These are phyloP conservation scores for Magallana gigas DNA, from an alignment of 1,140 invertebrate genomes.

Conservation along the genomic window DNA sequence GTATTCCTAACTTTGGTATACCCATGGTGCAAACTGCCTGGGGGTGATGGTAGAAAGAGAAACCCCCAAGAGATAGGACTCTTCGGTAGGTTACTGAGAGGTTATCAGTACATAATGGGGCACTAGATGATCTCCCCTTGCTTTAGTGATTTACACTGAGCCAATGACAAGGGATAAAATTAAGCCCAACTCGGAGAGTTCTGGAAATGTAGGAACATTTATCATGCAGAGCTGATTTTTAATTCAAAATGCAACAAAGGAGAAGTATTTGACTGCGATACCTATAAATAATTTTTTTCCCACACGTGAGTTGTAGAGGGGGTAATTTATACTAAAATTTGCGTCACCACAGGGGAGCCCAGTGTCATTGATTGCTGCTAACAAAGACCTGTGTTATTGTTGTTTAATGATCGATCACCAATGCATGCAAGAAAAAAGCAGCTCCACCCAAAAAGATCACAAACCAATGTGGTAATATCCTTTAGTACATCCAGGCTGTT, in stretches of 20 bases:
- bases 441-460: conserved; percentile 33
- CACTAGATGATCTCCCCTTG: neutral
- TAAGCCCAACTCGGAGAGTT: too few species aligned
- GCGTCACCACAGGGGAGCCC: neutral
- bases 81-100: neutral
- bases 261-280: neutral
- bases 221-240: neutral
- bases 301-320: neutral
- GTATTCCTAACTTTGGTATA: neutral
- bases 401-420: conserved; percentile 20
- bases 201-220: neutral
- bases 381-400: conserved; percentile 24
- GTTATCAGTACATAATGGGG: neutral
- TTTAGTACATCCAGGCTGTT: neutral
- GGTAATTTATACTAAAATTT: conserved; percentile 25
- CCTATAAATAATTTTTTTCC: neutral
- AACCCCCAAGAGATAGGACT: neutral
- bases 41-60: neutral
- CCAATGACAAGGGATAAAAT: neutral
- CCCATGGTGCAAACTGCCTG: neutral
- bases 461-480: neutral
- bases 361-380: neutral
- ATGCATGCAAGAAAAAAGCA: conserved; percentile 27
- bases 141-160: neutral
- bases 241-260: neutral